Evolutionary conservation across 2,888 invertebrate genomes (phyloP).

Genomic region (Agriotes lineatus): DNA sequence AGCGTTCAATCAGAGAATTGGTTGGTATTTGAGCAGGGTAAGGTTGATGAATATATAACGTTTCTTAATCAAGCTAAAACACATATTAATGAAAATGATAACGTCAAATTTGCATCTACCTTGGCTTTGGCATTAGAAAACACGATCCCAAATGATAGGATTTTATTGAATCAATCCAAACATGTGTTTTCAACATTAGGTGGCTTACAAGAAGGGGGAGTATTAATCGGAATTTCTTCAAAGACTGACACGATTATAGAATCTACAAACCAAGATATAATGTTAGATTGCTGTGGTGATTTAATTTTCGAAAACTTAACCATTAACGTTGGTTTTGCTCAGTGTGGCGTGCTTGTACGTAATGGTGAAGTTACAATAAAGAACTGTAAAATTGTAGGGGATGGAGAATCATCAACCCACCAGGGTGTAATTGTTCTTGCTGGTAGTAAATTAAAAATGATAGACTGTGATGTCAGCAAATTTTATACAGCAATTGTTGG

Average conservation of each 20-base stretch:
- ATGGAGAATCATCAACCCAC: conserved; percentile 68
- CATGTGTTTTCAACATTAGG: conserved; percentile 68
- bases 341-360: conserved; percentile 68
- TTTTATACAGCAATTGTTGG: conserved; percentile 69
- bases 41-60: conserved; percentile 65
- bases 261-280: conserved; percentile 67
- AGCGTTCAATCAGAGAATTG: conserved; percentile 56
- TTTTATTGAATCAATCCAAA: conserved; percentile 68
- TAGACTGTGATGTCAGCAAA: conserved; percentile 67
- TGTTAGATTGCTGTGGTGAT: conserved; percentile 70
- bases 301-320: conserved; percentile 69
- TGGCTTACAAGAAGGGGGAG: conserved; percentile 69
- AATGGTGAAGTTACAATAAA: conserved; percentile 66
- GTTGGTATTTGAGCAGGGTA: conserved; percentile 67
- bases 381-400: conserved; percentile 69
- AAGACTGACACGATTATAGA: conserved; percentile 58
- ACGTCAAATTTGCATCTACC: conserved; percentile 64
- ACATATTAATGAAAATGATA: conserved; percentile 61
- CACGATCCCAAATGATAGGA: conserved; percentile 65
- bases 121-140: conserved; percentile 64
- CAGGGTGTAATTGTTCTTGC: conserved; percentile 70
- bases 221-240: conserved; percentile 55
- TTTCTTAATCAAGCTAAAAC: conserved; percentile 65
- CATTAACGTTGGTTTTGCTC: conserved; percentile 68
- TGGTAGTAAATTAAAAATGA: conserved; percentile 64